A percentile compares a stretch with the other conserved stretches of the same genome.
phyloP scores from a whole-genome alignment of 2,888 invertebrate species.

The Rapana venosa region DNA sequence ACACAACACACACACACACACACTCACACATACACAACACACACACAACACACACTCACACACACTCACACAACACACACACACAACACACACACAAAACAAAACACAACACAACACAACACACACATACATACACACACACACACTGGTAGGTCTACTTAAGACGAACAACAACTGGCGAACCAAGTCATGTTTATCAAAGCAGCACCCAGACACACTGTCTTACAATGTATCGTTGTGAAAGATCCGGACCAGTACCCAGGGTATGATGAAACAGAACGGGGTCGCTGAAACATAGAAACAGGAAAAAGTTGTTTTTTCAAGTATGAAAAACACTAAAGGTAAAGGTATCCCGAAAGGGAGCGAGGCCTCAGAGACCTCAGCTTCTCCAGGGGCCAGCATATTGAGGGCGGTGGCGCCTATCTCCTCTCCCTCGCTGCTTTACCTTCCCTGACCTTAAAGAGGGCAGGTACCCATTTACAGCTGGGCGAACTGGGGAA shows the following conservation, averaged over 20 bases:
- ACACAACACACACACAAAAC: not conserved
- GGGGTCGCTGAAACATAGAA: slow-evolving; percentile 81
- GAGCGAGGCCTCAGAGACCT: no score
- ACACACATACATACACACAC: slow-evolving; percentile 5
- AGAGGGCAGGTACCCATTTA: no score
- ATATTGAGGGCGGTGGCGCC: no score
- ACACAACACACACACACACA: no score
- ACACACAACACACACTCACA: not conserved
- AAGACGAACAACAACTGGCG: not conserved
- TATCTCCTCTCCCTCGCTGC: no score
- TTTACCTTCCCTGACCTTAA: no score
- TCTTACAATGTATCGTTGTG: slow-evolving; percentile 81
- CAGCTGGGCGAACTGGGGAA: no score
- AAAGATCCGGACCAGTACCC: slow-evolving; percentile 81
- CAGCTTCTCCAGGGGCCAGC: no score
- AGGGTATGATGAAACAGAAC: slow-evolving; percentile 82
- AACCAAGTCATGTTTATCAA: not conserved
- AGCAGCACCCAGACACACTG: not conserved
- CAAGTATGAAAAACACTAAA: no score
- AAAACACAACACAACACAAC: not conserved
- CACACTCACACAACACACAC: not conserved
- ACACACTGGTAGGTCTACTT: not conserved
- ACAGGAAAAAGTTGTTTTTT: not conserved
- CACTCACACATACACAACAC: not conserved
- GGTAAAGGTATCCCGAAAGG: no score